A percentile compares a stretch with the other conserved stretches of the same genome.
Evolutionary conservation across 1,140 invertebrate genomes (phyloP).

Genomic region (Drosophila pseudoananassae): DNA sequence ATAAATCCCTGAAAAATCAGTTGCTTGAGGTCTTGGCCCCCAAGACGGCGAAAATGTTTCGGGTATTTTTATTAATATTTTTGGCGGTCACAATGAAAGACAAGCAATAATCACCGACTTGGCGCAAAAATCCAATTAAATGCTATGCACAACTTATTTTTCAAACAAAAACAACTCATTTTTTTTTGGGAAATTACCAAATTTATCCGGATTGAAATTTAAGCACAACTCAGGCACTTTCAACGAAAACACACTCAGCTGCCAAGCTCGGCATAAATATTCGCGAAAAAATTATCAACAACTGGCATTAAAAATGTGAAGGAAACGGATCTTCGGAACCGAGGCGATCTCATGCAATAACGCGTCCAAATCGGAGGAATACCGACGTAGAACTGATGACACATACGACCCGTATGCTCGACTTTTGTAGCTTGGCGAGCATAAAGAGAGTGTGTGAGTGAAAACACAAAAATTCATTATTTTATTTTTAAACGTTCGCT

Average conservation of each 20-base stretch:
- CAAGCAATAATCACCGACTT: constrained; percentile 32
- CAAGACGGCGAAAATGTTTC: constrained; percentile 14
- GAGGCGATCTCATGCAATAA: constrained; percentile 51
- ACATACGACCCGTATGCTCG: constrained; percentile 37
- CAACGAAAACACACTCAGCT: constrained; percentile 42
- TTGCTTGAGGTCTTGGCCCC: constrained; percentile 27
- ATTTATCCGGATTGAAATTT: constrained; percentile 5
- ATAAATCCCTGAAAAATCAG: constrained; percentile 34
- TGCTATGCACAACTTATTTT: constrained; percentile 25
- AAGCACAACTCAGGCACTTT: constrained; percentile 1
- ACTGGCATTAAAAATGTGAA: constrained; percentile 56
- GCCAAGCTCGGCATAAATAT: constrained; percentile 43
- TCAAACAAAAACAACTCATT: not conserved
- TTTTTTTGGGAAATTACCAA: constrained; percentile 45
- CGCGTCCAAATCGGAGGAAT: constrained; percentile 53
- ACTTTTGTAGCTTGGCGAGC: constrained; percentile 60
- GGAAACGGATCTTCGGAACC: constrained; percentile 8
- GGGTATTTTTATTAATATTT: constrained; percentile 27
- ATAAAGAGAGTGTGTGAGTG: constrained; percentile 49
- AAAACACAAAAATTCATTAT: constrained; percentile 48
- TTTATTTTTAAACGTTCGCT: constrained; percentile 69
- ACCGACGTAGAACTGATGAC: constrained; percentile 65
- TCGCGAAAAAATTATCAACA: constrained; percentile 44
- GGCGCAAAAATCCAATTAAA: constrained; percentile 31
- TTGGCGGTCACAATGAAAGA: constrained; percentile 34